Conservation (phyloP, 2,797 vertebrate genomes). For the Dipus sagitta region DNA sequence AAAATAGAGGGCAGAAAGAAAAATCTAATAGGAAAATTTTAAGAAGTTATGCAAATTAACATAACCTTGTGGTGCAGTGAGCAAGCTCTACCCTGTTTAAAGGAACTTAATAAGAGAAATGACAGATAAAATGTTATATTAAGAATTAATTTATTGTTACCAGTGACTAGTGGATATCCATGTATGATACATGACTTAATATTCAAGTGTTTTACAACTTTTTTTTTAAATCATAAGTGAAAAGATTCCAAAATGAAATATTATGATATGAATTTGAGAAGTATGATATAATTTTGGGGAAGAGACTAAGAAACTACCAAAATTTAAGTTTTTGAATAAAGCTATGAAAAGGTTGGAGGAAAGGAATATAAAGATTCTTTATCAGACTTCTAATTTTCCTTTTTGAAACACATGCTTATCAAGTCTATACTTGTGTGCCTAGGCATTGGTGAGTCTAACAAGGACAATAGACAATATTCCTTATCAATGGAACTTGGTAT, state of each 20-base stretch:
- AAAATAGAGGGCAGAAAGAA: slow-evolving; percentile 21
- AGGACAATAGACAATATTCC: background rate
- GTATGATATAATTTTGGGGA: background rate
- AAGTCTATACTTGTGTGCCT: background rate
- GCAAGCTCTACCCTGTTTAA: background rate
- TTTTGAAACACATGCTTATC: background rate
- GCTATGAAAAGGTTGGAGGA: slow-evolving; percentile 4
- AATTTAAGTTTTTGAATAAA: slow-evolving; percentile 13
- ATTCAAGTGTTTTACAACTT: slow-evolving; percentile 35
- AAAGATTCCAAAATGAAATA: slow-evolving; percentile 50
- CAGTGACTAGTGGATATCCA: background rate
- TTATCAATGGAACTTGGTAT: background rate
- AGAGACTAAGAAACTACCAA: background rate
- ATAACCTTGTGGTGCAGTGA: background rate
- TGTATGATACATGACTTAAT: background rate
- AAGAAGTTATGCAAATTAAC: slow-evolving; percentile 11
- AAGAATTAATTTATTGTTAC: slow-evolving; percentile 31
- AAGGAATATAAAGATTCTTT: background rate
- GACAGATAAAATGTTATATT: slow-evolving; percentile 24
- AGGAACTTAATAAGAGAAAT: slow-evolving; percentile 17
- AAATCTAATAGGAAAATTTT: slow-evolving; percentile 20
- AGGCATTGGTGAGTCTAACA: background rate
- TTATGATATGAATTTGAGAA: background rate
- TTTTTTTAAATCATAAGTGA: background rate
- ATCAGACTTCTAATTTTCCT: background rate